Evolutionary conservation across 2,888 invertebrate genomes (phyloP), one percentile per base, ranked within the genome.

Genomic region (Pedicia rivosa): DNA sequence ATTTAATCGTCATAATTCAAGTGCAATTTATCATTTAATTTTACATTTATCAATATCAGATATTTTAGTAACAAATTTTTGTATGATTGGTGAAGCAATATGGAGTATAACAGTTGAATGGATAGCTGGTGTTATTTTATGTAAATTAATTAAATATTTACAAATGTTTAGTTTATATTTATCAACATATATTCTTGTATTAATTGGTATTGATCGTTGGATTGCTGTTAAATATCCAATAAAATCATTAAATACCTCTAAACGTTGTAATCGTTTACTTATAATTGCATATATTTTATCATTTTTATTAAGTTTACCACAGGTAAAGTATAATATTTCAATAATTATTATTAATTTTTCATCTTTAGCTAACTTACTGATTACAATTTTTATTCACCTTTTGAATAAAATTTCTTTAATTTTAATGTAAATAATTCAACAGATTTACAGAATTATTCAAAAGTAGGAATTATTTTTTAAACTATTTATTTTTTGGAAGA

Each of bases 21-120:
- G 76, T 24, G 74, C 76, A 1, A 74, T 78, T 44, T 82, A 84
- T 50, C 77, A 77, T 32, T 61, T 86, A 30, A 81, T 86, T 49
- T 71, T 81, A 37, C 83, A 86, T 52, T 62, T 87, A n/a, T 81
- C 83, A 10, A 68, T 83, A 35, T 82, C 86, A 2, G 86, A 87
- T 59, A 64, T 86, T 12, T 60, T 84, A 17, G 86, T 87, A 5
- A 81, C 84, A 0, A 63, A 81, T 32, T 83, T 82, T 57, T 84
- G 84, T 53, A 74, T 84, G 43, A 72, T 74, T 4, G 82, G 81
- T 0, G 86, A 87, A 49, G 80, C 82, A 0, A 69, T 76, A 1
- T 87, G 86, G 86, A 74, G 72, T 28, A 78, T 76, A 37, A 75
- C 79, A 0, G 82, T 87, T 1, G 73, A 78, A 42, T 87, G 86